Conservation (phyloP, 2,888 invertebrate genomes). For the Trissolcus brochymenae region DNA sequence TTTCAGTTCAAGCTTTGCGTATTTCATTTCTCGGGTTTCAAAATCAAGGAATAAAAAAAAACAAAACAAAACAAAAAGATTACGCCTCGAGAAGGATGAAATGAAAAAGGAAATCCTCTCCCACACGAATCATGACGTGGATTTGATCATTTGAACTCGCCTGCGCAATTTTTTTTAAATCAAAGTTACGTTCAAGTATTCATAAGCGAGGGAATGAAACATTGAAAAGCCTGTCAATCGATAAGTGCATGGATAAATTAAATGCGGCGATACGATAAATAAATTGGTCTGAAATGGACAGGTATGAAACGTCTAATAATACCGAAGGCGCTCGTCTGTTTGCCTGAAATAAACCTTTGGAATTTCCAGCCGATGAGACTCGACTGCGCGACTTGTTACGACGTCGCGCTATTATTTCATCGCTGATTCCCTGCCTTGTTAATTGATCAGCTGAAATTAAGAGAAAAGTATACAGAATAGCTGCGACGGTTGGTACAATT, state of each 20-base stretch:
- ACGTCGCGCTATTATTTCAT: conserved; percentile 21
- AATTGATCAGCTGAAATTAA: not conserved
- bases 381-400: not conserved
- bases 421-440: not conserved
- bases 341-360: conserved; percentile 20
- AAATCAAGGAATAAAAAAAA: too few species aligned
- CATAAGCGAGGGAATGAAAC: too few species aligned
- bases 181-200: too few species aligned
- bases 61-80: conserved; percentile 1
- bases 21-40: not conserved
- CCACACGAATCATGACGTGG: too few species aligned
- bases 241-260: conserved; percentile 4
- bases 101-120: not conserved
- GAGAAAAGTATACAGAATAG: not conserved
- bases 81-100: not conserved
- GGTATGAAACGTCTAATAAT: conserved; percentile 20
- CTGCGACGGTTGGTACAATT: not conserved
- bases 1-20: not conserved
- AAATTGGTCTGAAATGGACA: not conserved
- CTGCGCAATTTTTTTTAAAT: too few species aligned
- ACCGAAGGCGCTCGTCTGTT: conserved; percentile 2
- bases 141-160: too few species aligned
- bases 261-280: not conserved
- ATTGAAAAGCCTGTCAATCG: too few species aligned
- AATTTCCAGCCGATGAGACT: conserved; percentile 26